A percentile compares a stretch with the other conserved stretches of the same genome.
These are phyloP conservation scores for Venusia cambrica DNA, from an alignment of 2,888 invertebrate genomes.

Conservation along the genomic window DNA sequence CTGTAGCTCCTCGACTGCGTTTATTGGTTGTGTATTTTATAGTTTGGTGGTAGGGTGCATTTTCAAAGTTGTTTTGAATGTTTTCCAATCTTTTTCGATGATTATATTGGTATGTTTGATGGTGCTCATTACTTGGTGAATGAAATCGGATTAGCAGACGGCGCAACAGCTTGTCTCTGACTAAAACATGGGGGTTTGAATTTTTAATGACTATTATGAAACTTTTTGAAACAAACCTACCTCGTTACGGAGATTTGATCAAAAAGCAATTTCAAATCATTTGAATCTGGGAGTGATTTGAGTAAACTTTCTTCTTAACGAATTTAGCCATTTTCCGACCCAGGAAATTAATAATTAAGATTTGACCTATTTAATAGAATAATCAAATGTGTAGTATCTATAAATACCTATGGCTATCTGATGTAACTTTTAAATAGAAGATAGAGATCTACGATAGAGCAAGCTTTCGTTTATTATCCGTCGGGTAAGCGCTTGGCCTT, in stretches of 20 bases:
- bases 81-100: conserved; percentile 31
- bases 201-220: conserved; percentile 45
- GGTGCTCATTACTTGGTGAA: conserved; percentile 69
- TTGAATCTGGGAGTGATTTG: conserved; percentile 1
- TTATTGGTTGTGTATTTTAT: conserved; percentile 4
- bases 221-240: conserved; percentile 22
- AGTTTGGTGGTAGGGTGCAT: not conserved
- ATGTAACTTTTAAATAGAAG: too few species aligned
- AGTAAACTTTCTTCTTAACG: conserved; percentile 10
- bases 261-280: conserved; percentile 13
- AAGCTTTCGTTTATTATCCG: too few species aligned
- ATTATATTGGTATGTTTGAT: conserved; percentile 51
- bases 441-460: too few species aligned
- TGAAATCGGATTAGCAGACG: conserved; percentile 67
- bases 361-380: too few species aligned
- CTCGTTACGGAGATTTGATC: conserved; percentile 16
- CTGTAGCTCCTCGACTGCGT: conserved; percentile 6
- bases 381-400: too few species aligned
- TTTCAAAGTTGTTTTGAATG: conserved; percentile 20
- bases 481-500: too few species aligned
- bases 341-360: not conserved
- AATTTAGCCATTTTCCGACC: too few species aligned
- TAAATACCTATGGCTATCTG: too few species aligned
- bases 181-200: conserved; percentile 55
- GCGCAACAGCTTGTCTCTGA: conserved; percentile 59